These are phyloP conservation scores for Tinamus major DNA, from an alignment of 2,797 vertebrate species.

Conservation along the genomic window DNA sequence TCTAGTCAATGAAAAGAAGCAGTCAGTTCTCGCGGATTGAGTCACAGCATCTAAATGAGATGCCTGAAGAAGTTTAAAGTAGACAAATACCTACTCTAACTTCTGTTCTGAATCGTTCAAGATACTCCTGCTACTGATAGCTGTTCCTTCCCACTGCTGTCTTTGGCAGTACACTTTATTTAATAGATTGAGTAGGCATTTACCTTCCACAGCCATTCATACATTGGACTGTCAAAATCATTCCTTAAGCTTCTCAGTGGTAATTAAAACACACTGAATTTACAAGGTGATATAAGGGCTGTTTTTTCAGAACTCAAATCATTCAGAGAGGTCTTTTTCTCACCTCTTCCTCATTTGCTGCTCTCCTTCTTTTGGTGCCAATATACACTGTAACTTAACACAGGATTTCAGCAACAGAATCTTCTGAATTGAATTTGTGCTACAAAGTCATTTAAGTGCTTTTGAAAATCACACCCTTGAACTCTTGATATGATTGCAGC, in stretches of 20 bases:
- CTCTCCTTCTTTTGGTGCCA: background rate
- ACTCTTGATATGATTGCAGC: background rate
- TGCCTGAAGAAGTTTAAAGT: background rate
- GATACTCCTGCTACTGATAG: slow-evolving; percentile 15
- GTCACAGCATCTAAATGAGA: background rate
- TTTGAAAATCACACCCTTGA: slow-evolving; percentile 46
- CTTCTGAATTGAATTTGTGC: slow-evolving; percentile 1
- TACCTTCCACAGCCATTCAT: background rate
- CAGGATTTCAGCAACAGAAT: background rate
- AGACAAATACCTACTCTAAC: background rate
- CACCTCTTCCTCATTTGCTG: background rate
- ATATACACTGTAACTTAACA: background rate
- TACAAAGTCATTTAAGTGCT: slow-evolving; percentile 21
- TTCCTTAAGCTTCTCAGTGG: background rate
- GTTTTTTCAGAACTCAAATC: background rate
- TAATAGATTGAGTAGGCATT: background rate
- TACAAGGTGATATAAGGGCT: background rate
- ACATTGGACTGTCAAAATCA: background rate
- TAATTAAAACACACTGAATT: background rate
- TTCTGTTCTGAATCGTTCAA: background rate
- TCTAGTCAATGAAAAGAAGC: slow-evolving; percentile 1
- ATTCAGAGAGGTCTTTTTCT: background rate
- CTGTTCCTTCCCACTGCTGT: slow-evolving; percentile 21
- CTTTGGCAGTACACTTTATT: slow-evolving; percentile 2
- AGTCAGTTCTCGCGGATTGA: background rate